phyloP scores from a whole-genome alignment of 37 sponge, comb jelly and placozoan species.

The Crambe crambe region DNA sequence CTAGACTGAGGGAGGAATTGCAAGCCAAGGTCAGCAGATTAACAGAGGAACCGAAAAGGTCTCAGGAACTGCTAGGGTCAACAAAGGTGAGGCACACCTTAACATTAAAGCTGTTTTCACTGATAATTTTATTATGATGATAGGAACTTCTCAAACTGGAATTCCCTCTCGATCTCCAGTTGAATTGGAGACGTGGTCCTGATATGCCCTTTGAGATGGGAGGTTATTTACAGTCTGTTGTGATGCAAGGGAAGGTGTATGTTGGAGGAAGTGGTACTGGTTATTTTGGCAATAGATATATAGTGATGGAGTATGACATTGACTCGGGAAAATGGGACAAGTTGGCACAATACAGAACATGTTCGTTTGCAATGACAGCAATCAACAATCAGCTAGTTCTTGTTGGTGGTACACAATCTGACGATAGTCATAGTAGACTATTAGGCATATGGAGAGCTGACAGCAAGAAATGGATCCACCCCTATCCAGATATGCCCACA shows the following conservation, averaged over 20 bases:
- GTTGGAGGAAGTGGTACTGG: not conserved
- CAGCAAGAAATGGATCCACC: slow-evolving; percentile 8
- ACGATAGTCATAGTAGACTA: not conserved
- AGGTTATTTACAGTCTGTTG: not conserved
- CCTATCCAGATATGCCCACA: slow-evolving; percentile 30
- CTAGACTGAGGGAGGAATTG: not conserved
- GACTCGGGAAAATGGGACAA: not conserved
- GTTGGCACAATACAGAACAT: not conserved
- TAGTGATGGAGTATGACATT: not conserved
- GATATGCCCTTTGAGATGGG: not conserved
- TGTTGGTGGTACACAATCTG: not conserved
- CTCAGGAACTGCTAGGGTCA: no score
- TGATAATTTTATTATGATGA: not conserved
- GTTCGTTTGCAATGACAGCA: slow-evolving; percentile 5
- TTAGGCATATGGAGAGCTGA: slow-evolving; percentile 11
- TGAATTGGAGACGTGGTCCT: not conserved
- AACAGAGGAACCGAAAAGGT: not conserved
- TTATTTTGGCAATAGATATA: not conserved
- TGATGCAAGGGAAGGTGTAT: not conserved
- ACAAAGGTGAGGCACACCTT: not conserved
- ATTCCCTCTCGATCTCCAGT: not conserved
- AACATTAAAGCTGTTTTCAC: not conserved
- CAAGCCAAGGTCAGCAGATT: not conserved
- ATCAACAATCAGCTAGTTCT: slow-evolving; percentile 15
- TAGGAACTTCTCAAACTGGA: not conserved